phyloP scores from a whole-genome alignment of 2,113 vertebrate species.

The Brachyistius frenatus region DNA sequence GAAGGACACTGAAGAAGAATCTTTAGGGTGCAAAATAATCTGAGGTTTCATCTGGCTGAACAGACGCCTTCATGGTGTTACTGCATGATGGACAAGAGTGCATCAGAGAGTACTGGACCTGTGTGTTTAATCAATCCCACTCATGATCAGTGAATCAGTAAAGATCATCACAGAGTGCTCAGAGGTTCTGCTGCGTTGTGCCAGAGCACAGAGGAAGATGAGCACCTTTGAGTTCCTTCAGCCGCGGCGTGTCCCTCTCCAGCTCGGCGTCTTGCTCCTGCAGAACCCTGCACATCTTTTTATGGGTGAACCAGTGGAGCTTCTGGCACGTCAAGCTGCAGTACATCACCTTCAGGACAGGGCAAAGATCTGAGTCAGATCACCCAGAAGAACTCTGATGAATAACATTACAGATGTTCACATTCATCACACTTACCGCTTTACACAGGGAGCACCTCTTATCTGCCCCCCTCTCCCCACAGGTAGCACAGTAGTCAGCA shows the following conservation, averaged over 20 bases:
- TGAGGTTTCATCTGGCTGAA: too few relatives aligned
- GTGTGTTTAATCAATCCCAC: too few relatives aligned
- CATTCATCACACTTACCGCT: conserved; percentile 82
- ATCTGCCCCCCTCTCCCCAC: conserved; percentile 92
- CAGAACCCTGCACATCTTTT: conserved; percentile 87
- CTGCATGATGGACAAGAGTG: too few relatives aligned
- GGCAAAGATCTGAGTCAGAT: not conserved
- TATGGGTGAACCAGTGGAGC: conserved; percentile 93
- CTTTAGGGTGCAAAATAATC: too few relatives aligned
- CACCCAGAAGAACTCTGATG: too few relatives aligned
- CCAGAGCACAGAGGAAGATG: not conserved
- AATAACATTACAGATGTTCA: not conserved
- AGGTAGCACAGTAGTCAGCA: conserved; percentile 93
- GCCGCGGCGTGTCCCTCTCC: conserved; percentile 81
- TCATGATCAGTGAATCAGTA: too few relatives aligned
- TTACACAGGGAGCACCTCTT: conserved; percentile 95
- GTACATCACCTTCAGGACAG: conserved; percentile 86
- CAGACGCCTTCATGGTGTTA: too few relatives aligned
- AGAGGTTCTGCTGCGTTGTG: not conserved
- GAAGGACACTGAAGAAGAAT: too few relatives aligned
- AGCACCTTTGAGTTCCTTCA: conserved; percentile 83
- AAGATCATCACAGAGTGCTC: not conserved
- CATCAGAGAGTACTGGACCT: too few relatives aligned
- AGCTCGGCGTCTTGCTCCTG: conserved; percentile 85
- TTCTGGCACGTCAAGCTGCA: conserved; percentile 90